Evolutionary conservation across 2,888 invertebrate species (phyloP).

Genomic region (Liposcelis brunnea): DNA sequence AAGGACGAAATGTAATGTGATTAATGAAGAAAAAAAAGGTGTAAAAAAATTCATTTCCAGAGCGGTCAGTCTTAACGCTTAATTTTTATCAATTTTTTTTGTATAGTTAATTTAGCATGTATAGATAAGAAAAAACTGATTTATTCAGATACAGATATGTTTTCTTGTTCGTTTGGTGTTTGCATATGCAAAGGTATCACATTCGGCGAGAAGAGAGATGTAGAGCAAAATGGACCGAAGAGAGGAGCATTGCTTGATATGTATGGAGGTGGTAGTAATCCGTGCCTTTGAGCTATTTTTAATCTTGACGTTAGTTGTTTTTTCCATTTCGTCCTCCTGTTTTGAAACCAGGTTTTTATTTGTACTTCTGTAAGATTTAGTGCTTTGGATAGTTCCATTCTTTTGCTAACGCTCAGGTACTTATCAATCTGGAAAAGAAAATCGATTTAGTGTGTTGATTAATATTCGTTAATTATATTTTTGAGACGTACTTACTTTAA

Average conservation of each 20-base stretch:
- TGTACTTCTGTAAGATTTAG: conserved; percentile 84
- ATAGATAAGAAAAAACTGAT: too few species aligned
- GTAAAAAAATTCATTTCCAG: too few species aligned
- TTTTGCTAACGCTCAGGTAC: conserved; percentile 86
- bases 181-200: too few species aligned
- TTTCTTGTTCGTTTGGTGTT: too few species aligned
- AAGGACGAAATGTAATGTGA: too few species aligned
- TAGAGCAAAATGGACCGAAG: not conserved
- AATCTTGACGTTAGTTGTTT: conserved; percentile 82
- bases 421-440: conserved; percentile 53
- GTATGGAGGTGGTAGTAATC: conserved; percentile 52
- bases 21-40: too few species aligned
- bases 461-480: too few species aligned
- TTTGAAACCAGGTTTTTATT: conserved; percentile 95
- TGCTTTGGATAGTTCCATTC: conserved; percentile 82
- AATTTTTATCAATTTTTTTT: too few species aligned
- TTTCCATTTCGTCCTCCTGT: conserved; percentile 92
- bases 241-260: conserved; percentile 32
- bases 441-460: not conserved
- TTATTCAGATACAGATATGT: too few species aligned
- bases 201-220: not conserved
- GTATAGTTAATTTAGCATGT: too few species aligned
- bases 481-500: conserved; percentile 41
- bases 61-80: too few species aligned
- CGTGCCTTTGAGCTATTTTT: conserved; percentile 77